phyloP scores from a whole-genome alignment of 2,797 vertebrate species.

The Delichon dasypus region DNA sequence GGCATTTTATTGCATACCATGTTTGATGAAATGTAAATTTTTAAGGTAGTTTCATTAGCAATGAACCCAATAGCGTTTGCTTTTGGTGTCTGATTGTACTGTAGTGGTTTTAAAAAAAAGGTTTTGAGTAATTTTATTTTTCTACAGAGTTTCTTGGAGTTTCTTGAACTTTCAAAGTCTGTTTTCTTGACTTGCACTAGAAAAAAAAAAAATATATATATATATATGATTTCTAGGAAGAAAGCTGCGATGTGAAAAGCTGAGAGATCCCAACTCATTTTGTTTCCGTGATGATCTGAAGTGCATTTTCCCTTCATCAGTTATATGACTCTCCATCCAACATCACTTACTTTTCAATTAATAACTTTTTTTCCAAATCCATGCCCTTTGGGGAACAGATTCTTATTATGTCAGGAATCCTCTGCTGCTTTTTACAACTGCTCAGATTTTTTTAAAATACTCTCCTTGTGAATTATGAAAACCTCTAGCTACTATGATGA shows the following conservation, averaged over 20 bases:
- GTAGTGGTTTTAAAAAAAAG: not conserved
- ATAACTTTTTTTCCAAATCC: constrained; percentile 1
- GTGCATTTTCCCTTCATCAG: not conserved
- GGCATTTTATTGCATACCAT: not conserved
- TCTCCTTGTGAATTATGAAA: not conserved
- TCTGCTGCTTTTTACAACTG: constrained; percentile 4
- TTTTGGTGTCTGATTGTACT: not conserved
- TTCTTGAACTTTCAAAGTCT: not conserved
- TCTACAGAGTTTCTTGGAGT: not conserved
- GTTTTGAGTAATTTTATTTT: not conserved
- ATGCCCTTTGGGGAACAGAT: not conserved
- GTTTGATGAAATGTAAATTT: constrained; percentile 27
- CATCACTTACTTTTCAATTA: constrained; percentile 32
- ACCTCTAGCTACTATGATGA: not conserved
- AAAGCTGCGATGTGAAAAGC: not conserved
- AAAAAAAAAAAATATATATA: not conserved
- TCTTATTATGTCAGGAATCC: constrained; percentile 44
- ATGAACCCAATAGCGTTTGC: not conserved
- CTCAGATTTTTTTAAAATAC: constrained; percentile 5
- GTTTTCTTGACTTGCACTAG: not conserved
- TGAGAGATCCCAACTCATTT: not conserved
- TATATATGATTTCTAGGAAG: not conserved
- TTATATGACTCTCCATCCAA: not conserved
- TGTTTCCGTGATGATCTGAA: not conserved
- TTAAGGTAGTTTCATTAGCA: constrained; percentile 38